Evolutionary conservation across 2,888 invertebrate species (phyloP).

Genomic region (Galerucella pusilla): DNA sequence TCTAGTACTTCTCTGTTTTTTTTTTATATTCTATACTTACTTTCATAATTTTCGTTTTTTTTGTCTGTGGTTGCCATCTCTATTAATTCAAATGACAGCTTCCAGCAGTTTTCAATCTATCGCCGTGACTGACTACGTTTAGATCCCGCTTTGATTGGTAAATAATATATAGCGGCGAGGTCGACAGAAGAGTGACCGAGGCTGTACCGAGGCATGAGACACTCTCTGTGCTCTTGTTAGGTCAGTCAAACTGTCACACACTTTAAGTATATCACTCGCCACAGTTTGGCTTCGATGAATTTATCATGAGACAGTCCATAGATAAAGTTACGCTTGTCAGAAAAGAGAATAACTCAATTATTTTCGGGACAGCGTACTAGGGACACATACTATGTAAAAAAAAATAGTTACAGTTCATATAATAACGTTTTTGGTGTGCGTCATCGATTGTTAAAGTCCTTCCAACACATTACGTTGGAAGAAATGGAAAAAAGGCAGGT

Average conservation of each 20-base stretch:
- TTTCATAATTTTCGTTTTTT: too few species aligned
- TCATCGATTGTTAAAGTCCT: too few species aligned
- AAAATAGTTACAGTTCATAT: too few species aligned
- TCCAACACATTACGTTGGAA: too few species aligned
- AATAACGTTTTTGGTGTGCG: too few species aligned
- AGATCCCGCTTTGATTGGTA: slow-evolving; percentile 52
- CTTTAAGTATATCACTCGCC: slow-evolving; percentile 44
- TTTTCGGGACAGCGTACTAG: slow-evolving; percentile 17
- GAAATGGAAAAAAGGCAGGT: too few species aligned
- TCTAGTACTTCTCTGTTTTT: too few species aligned
- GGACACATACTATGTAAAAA: not conserved
- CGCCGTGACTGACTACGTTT: slow-evolving; percentile 52
- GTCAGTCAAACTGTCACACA: slow-evolving; percentile 46
- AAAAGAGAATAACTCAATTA: slow-evolving; percentile 31
- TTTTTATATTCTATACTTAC: too few species aligned
- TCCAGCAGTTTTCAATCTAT: not conserved
- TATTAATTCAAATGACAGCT: too few species aligned
- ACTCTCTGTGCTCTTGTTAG: slow-evolving; percentile 44
- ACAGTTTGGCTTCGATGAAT: slow-evolving; percentile 41
- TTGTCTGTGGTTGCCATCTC: too few species aligned
- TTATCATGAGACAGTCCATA: slow-evolving; percentile 36
- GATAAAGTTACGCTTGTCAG: slow-evolving; percentile 32
- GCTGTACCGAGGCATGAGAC: slow-evolving; percentile 19
- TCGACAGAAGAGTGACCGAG: slow-evolving; percentile 30
- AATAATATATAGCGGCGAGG: slow-evolving; percentile 40